These are phyloP conservation scores for Eristalis pertinax DNA, from an alignment of 2,888 invertebrate species.

Conservation along the genomic window DNA sequence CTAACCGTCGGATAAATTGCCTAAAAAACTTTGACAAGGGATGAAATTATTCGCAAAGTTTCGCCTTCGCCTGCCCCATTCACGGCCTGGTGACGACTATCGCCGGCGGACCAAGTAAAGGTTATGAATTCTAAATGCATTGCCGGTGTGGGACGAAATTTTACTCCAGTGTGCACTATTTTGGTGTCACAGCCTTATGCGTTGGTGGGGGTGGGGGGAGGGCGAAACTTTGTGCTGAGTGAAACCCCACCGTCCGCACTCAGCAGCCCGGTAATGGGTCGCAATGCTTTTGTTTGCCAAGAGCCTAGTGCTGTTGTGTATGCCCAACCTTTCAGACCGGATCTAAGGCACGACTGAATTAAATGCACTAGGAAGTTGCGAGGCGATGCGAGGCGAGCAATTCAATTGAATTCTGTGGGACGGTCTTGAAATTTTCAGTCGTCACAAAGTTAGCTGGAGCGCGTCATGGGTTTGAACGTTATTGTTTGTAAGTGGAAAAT, in stretches of 20 bases:
- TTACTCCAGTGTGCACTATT: slow-evolving; percentile 35
- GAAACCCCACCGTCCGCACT: not conserved
- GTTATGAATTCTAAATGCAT: slow-evolving; percentile 58
- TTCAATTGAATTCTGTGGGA: slow-evolving; percentile 24
- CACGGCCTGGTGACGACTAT: slow-evolving; percentile 17
- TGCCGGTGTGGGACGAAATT: slow-evolving; percentile 25
- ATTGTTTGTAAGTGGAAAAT: slow-evolving; percentile 35
- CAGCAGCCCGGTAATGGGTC: not conserved
- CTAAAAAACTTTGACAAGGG: slow-evolving; percentile 67
- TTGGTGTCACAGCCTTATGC: slow-evolving; percentile 34
- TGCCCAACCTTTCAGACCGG: not conserved
- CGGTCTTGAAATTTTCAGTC: slow-evolving; percentile 41
- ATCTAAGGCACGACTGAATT: slow-evolving; percentile 26
- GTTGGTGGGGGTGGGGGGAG: slow-evolving; percentile 5
- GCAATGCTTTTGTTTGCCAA: slow-evolving; percentile 40
- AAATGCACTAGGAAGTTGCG: slow-evolving; percentile 38
- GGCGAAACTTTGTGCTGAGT: too few species aligned
- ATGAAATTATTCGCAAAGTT: slow-evolving; percentile 70
- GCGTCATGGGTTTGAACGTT: slow-evolving; percentile 33
- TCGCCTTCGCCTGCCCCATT: slow-evolving; percentile 39
- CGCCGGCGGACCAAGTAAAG: slow-evolving; percentile 20
- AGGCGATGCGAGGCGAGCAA: slow-evolving; percentile 14
- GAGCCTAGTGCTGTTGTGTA: slow-evolving; percentile 4
- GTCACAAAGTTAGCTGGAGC: slow-evolving; percentile 39
- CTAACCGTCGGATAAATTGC: slow-evolving; percentile 64